Evolutionary conservation across 2,888 invertebrate species (phyloP).

Genomic region (Trichogramma dendrolimi): DNA sequence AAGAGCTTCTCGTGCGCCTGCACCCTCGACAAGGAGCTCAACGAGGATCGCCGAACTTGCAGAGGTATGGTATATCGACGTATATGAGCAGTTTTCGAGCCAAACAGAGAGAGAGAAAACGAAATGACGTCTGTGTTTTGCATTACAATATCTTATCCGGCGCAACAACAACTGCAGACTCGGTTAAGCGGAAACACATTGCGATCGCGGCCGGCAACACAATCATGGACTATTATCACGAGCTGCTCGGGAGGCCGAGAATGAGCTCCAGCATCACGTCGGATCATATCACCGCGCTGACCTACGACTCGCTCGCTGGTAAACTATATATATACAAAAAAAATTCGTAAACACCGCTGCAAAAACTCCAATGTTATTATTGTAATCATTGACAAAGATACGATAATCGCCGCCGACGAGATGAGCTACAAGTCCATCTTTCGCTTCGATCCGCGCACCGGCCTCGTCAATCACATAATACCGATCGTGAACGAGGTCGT

Average conservation of each 20-base stretch:
- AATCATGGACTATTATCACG: slow-evolving; percentile 63
- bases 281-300: slow-evolving; percentile 63
- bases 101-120: too few species aligned
- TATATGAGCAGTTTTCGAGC: too few species aligned
- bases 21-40: slow-evolving; percentile 66
- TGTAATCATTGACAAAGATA: too few species aligned
- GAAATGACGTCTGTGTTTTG: too few species aligned
- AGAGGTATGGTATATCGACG: slow-evolving; percentile 45
- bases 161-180: slow-evolving; percentile 11
- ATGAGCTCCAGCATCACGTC: slow-evolving; percentile 46
- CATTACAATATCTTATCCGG: too few species aligned
- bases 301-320: slow-evolving; percentile 61
- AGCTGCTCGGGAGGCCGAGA: slow-evolving; percentile 64
- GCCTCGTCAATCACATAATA: slow-evolving; percentile 42
- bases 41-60: slow-evolving; percentile 58
- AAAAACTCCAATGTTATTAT: too few species aligned
- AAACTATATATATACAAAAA: slow-evolving; percentile 23
- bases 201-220: slow-evolving; percentile 59
- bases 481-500: slow-evolving; percentile 54
- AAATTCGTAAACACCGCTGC: too few species aligned
- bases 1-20: slow-evolving; percentile 67
- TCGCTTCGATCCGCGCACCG: slow-evolving; percentile 31
- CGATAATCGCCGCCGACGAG: slow-evolving; percentile 37
- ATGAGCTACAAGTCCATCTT: slow-evolving; percentile 32
- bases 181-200: slow-evolving; percentile 53